phyloP scores from a whole-genome alignment of 2,888 invertebrate species.

The Dromius quadrimaculatus region DNA sequence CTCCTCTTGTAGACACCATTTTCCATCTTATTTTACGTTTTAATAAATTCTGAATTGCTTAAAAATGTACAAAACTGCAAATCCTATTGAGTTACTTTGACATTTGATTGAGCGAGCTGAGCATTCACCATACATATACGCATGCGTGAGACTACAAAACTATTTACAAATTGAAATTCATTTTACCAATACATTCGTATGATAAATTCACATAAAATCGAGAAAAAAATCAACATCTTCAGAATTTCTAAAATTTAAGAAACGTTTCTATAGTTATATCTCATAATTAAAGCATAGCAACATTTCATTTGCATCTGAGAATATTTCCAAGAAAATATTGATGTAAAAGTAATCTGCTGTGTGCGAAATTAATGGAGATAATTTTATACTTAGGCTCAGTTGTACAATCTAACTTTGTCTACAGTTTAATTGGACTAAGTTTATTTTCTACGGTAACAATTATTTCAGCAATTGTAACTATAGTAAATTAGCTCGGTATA shows the following conservation, averaged over 20 bases:
- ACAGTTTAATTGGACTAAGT: background rate
- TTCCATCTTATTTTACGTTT: constrained; percentile 54
- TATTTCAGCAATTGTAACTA: background rate
- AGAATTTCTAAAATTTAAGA: no score
- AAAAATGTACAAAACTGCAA: no score
- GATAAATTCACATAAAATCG: no score
- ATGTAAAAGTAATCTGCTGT: background rate
- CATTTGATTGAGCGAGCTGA: no score
- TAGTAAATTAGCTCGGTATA: background rate
- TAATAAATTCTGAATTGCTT: background rate
- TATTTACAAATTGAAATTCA: no score
- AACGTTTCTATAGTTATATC: constrained; percentile 29
- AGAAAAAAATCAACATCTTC: no score
- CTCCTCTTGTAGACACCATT: constrained; percentile 86
- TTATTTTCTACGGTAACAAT: background rate
- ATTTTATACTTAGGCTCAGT: background rate
- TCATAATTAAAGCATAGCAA: constrained; percentile 3
- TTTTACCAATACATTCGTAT: no score
- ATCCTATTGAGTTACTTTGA: no score
- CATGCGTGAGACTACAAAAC: no score
- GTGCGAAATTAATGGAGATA: no score
- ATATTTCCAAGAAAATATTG: no score
- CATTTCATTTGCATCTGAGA: background rate
- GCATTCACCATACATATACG: no score
- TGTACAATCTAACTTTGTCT: background rate